Evolutionary conservation across 1,140 invertebrate species (phyloP), one percentile per base, ranked within the genome.

Genomic region (Pogonomyrmex californicus): DNA sequence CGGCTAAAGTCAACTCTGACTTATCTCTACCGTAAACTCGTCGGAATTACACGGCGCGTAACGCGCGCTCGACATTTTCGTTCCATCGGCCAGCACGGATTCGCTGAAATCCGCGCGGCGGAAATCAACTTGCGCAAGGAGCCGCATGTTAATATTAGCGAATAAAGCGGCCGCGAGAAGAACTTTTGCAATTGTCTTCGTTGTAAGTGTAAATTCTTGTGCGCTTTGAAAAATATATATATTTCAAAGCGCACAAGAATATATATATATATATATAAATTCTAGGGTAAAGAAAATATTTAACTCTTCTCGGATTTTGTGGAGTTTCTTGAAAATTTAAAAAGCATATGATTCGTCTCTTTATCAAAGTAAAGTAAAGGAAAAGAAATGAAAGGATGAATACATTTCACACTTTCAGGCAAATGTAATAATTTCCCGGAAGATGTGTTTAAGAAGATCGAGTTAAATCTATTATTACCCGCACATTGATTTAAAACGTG

Each of bases 11-110:
- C 81, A 78, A 86, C 76, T 23, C 33, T 73, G 51, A 78, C 87
- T 89, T 88, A 82, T 77, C 68, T 88, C 81, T 54, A 85, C 44
- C 58, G 65, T 81, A 56, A 90, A 86, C 76, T 86, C 85, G 88
- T 89, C 88, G 75, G 77, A 90, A 89, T 89, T 90, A 86, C 88
- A 65, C 51, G 58, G 77, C 88, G 89, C 87, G 88, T 90, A 89
- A 87, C 77, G 73, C 54, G 33, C 65, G 65, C 49, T n/a, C 83
- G 87, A 86, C 70, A 49, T 86, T 86, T 86, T 70, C 62, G 70
- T 88, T 76, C 54, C 76, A 76, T 86, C 71, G 83, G 76, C 17
- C 2, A 41, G 44, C 71, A 60, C 36, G 73, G 62, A 85, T 85
- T 66, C 51, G 51, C 36, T 44, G 65, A 82, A 70, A 82, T 82